Percentiles rank a stretch among this genome's conserved stretches.
Conservation (phyloP, 2,113 vertebrate genomes). For the Thalassoma bifasciatum region DNA sequence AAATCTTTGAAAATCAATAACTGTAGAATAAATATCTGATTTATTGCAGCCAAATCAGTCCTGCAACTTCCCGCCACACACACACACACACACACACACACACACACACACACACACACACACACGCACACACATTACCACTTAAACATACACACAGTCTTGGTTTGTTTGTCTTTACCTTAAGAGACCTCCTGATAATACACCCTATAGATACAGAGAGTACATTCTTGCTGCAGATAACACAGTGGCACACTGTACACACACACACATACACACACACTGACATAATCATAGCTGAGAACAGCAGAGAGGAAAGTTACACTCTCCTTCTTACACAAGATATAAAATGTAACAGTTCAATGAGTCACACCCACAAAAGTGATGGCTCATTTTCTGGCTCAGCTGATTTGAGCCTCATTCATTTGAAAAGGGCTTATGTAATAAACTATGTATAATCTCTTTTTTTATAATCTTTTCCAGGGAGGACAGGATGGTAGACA, state of each 20-base stretch:
- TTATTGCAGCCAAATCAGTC: conserved; percentile 3
- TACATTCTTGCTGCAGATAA: background rate
- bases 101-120: background rate
- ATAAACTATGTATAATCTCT: too few relatives aligned
- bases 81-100: background rate
- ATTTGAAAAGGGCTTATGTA: too few relatives aligned
- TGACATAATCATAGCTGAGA: background rate
- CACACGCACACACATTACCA: background rate
- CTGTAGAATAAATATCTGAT: conserved; percentile 18
- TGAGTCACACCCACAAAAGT: too few relatives aligned
- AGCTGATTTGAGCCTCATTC: too few relatives aligned
- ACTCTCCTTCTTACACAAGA: background rate
- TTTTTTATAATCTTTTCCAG: too few relatives aligned
- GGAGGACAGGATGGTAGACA: too few relatives aligned
- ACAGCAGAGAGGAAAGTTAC: background rate
- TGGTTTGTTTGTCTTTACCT: conserved; percentile 25
- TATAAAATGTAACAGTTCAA: too few relatives aligned
- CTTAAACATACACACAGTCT: background rate
- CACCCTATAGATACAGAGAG: background rate
- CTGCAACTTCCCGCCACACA: background rate
- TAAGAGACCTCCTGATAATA: background rate
- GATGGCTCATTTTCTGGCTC: too few relatives aligned
- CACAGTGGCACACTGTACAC: too few relatives aligned
- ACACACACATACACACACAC: too few relatives aligned
- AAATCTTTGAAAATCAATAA: conserved; percentile 33